These are phyloP conservation scores for Byasa hedistus DNA, from an alignment of 2,888 invertebrate genomes.

Conservation along the genomic window DNA sequence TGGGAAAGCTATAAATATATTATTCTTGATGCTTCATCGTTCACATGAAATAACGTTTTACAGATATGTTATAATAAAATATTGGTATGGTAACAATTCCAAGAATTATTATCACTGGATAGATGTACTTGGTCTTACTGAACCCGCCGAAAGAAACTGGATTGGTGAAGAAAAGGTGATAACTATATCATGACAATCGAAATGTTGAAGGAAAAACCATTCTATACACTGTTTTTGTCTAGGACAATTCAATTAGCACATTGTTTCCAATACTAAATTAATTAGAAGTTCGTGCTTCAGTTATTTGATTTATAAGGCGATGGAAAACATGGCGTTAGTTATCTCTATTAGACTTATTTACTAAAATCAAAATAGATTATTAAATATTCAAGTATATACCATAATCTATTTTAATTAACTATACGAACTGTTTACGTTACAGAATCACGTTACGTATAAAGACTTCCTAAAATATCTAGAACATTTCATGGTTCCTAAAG, in stretches of 20 bases:
- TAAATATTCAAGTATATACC: neutral
- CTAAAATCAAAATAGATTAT: neutral
- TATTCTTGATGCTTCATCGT: neutral
- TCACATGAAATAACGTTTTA: constrained; percentile 25
- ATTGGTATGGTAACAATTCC: constrained; percentile 86
- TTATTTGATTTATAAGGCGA: constrained; percentile 4
- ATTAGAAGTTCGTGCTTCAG: constrained; percentile 9
- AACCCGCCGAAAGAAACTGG: constrained; percentile 88
- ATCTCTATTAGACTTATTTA: neutral
- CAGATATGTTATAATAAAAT: constrained; percentile 88
- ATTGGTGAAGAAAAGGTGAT: constrained; percentile 80
- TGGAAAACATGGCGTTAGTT: neutral
- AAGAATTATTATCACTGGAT: constrained; percentile 87
- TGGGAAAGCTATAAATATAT: neutral
- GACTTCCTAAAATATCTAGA: constrained; percentile 84
- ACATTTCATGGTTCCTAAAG: constrained; percentile 78
- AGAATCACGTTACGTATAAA: constrained; percentile 85
- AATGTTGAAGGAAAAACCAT: neutral
- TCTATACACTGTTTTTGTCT: neutral
- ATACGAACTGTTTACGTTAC: constrained; percentile 33
- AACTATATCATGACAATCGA: constrained; percentile 28
- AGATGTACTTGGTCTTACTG: constrained; percentile 82
- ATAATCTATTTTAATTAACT: neutral
- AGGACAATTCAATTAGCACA: neutral
- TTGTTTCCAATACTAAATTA: constrained; percentile 11